Conservation (phyloP, 2,888 invertebrate species). For the Andrena fulva region DNA sequence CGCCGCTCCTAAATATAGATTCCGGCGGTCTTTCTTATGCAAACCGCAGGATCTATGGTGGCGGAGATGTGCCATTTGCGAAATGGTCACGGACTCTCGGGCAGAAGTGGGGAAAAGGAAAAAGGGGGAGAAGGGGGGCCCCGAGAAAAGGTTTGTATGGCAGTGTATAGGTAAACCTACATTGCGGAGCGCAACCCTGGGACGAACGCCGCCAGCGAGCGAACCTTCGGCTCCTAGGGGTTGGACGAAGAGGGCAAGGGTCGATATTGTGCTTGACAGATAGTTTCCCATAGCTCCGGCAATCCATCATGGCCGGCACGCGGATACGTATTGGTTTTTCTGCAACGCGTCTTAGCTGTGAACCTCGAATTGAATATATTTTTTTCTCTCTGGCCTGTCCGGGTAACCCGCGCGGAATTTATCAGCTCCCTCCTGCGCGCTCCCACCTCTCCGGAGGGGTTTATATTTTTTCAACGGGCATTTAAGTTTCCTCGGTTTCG, state of each 20-base stretch:
- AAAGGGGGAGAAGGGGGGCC: slow-evolving; percentile 43
- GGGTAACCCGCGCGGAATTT: slow-evolving; percentile 64
- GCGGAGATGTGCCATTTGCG: slow-evolving; percentile 68
- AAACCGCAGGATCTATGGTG: slow-evolving; percentile 56
- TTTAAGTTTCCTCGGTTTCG: not conserved
- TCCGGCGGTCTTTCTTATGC: slow-evolving; percentile 48
- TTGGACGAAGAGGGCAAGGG: slow-evolving; percentile 82
- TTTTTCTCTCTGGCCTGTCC: slow-evolving; percentile 38
- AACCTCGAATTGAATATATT: slow-evolving; percentile 79
- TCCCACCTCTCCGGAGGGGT: not conserved
- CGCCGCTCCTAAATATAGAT: slow-evolving; percentile 39
- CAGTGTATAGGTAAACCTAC: slow-evolving; percentile 68
- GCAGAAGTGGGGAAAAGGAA: slow-evolving; percentile 43
- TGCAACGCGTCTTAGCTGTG: slow-evolving; percentile 79
- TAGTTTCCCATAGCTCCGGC: slow-evolving; percentile 84
- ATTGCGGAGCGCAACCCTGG: slow-evolving; percentile 70
- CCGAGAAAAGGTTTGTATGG: slow-evolving; percentile 66
- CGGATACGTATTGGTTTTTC: slow-evolving; percentile 83
- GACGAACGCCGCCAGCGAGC: slow-evolving; percentile 68
- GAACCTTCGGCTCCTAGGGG: slow-evolving; percentile 77
- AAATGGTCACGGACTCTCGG: slow-evolving; percentile 67
- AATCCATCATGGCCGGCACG: slow-evolving; percentile 84
- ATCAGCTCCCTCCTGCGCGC: slow-evolving; percentile 39
- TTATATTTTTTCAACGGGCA: slow-evolving; percentile 4
- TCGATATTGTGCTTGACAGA: slow-evolving; percentile 85